phyloP scores from a whole-genome alignment of 2,113 vertebrate genomes.

The Callospermophilus lateralis region DNA sequence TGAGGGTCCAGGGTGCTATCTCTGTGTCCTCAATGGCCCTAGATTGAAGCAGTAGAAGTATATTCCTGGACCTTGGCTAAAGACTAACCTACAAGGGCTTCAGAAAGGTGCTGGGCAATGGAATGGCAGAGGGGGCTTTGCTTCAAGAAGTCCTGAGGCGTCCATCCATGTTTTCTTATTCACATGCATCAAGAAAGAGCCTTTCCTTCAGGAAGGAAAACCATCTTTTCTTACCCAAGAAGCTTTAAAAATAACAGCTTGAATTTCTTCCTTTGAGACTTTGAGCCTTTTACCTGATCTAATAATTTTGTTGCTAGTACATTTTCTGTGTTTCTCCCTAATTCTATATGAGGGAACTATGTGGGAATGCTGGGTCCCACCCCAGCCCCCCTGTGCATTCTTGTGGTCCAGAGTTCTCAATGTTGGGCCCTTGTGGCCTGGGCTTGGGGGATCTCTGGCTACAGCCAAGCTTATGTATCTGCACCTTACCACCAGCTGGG shows the following conservation, averaged over 20 bases:
- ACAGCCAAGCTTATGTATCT: rapidly evolving
- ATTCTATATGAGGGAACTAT: neutral
- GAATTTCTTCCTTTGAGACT: neutral
- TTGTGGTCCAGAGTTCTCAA: neutral
- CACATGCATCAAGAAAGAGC: neutral
- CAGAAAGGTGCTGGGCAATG: neutral
- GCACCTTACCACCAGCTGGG: rapidly evolving
- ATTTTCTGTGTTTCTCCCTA: neutral
- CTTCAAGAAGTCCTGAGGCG: neutral
- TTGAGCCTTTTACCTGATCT: neutral
- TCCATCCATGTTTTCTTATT: neutral
- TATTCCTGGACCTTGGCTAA: neutral
- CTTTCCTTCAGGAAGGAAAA: neutral
- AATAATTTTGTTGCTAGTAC: neutral
- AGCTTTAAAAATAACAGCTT: neutral
- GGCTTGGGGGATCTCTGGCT: rapidly evolving
- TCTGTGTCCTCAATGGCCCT: rapidly evolving
- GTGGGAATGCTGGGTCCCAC: rapidly evolving
- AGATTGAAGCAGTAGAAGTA: rapidly evolving
- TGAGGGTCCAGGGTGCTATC: neutral
- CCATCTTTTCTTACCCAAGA: neutral
- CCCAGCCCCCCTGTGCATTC: rapidly evolving
- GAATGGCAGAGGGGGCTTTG: neutral
- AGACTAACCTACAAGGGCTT: neutral
- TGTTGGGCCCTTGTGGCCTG: rapidly evolving